Evolutionary conservation across 2,113 vertebrate genomes (phyloP).

Genomic region (Chauna torquata): DNA sequence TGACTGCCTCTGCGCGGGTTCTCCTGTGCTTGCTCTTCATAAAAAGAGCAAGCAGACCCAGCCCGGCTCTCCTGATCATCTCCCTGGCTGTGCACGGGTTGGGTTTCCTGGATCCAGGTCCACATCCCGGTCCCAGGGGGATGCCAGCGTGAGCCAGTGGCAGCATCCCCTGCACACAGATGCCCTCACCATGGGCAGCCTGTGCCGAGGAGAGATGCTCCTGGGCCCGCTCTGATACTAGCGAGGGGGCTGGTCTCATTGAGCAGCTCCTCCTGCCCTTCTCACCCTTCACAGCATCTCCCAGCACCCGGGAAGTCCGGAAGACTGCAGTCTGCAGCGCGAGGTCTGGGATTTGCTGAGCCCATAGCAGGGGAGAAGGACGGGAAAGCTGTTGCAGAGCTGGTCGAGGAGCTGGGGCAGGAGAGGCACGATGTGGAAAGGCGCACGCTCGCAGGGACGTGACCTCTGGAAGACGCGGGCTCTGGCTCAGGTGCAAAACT

Average conservation of each 20-base stretch:
- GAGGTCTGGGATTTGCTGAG: not conserved
- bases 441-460: rapidly evolving
- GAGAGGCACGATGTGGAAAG: not conserved
- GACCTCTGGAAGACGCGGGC: not conserved
- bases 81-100: not conserved
- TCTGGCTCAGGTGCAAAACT: not conserved
- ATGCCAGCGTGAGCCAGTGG: not conserved
- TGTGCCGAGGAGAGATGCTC: not conserved
- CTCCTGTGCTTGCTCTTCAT: no score
- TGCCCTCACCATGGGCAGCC: not conserved
- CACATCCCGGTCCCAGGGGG: rapidly evolving
- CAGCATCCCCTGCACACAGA: not conserved
- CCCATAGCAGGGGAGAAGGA: not conserved
- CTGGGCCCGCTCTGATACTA: not conserved
- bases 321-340: not conserved
- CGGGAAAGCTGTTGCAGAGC: not conserved
- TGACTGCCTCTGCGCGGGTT: not conserved
- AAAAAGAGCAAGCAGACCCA: no score
- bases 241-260: not conserved
- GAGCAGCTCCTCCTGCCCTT: not conserved
- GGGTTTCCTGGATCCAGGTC: not conserved
- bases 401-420: not conserved
- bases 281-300: not conserved
- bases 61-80: not conserved
- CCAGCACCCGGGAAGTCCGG: not conserved